Evolutionary conservation across 1,140 invertebrate species (phyloP).

Genomic region (Brachionus koreanus): DNA sequence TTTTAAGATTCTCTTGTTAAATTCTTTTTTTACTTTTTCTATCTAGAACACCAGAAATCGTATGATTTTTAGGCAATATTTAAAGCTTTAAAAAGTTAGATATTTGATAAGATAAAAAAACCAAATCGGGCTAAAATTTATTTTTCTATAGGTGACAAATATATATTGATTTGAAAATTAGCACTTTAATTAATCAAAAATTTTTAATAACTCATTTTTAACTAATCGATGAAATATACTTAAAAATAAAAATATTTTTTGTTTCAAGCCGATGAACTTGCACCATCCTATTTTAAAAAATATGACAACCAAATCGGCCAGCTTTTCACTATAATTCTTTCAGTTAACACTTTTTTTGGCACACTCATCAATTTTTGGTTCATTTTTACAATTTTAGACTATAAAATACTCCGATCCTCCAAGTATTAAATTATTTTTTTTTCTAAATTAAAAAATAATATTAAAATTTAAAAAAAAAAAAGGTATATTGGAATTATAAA

Average conservation of each 20-base stretch:
- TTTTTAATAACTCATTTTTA: too few relatives aligned
- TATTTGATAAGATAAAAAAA: background rate
- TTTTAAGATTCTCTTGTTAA: background rate
- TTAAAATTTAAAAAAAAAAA: background rate
- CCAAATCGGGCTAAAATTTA: background rate
- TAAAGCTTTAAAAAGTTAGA: background rate
- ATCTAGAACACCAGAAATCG: background rate
- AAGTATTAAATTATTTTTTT: background rate
- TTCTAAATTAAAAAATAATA: background rate
- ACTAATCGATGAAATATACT: too few relatives aligned
- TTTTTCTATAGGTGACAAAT: background rate
- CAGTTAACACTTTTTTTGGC: background rate
- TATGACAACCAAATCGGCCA: background rate
- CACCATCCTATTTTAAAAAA: background rate
- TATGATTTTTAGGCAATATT: background rate
- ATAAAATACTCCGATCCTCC: conserved; percentile 11
- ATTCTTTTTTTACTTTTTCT: too few relatives aligned
- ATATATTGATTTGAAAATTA: too few relatives aligned
- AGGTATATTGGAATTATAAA: conserved; percentile 41
- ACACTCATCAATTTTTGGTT: conserved; percentile 34
- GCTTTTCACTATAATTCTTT: background rate
- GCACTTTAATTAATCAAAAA: too few relatives aligned
- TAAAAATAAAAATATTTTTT: too few relatives aligned
- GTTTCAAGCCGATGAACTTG: conserved; percentile 5
- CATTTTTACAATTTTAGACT: conserved; percentile 8